Base-by-base conservation (phyloP, 64 coral and sea anemone genomes). In the Stichodactyla helianthus region DNA sequence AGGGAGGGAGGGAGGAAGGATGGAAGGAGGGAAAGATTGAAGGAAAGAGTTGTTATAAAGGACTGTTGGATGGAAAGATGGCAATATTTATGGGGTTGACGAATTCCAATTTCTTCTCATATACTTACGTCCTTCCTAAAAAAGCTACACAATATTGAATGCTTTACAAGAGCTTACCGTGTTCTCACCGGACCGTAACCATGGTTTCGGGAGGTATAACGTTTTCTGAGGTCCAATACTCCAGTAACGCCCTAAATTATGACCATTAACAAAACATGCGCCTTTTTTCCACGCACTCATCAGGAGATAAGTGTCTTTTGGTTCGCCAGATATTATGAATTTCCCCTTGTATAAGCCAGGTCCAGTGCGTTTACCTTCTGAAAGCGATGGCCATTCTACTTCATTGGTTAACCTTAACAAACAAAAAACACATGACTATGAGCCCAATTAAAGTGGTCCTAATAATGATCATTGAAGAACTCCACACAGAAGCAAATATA, bases 161-260 rank as follows among this genome's bases (percentile, higher is more conserved):
- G 60, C 8, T 63, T 5, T 63, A 7, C 14, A 15, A 63, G 19
- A 63, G 19, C 80, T 85, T 65, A 88, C 94, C 79, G 89, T 89
- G 79, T 96, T 96, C 65, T 58, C 53, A n/a, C 91, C 94, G 52
- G 71, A 86, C 25, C 64, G 28, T 51, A 96, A 52, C 91, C 87
- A 93, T 31, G 94, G 94, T 53, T 87, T 87, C 59, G 94, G 94
- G n/a, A 96, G 51, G 55, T 93, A 96, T 5, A 96, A 58, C 6
- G 94, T 93, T 20, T 88, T n/a, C 50, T 96, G 94, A 52, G 94
- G 94, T 54, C 94, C 94, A 9, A 82, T 96, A 50, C 79, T 63
- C 94, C 94, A 96, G 18, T 96, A 96, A 27, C 94, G 91, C 4
- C 94, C 94, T 28, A 96, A 88, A 83, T 96, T 96, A 63, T 84